A percentile compares a stretch with the other conserved stretches of the same genome.
These are phyloP conservation scores for Chinchilla lanigera DNA, from an alignment of 2,113 vertebrate species.

Conservation along the genomic window DNA sequence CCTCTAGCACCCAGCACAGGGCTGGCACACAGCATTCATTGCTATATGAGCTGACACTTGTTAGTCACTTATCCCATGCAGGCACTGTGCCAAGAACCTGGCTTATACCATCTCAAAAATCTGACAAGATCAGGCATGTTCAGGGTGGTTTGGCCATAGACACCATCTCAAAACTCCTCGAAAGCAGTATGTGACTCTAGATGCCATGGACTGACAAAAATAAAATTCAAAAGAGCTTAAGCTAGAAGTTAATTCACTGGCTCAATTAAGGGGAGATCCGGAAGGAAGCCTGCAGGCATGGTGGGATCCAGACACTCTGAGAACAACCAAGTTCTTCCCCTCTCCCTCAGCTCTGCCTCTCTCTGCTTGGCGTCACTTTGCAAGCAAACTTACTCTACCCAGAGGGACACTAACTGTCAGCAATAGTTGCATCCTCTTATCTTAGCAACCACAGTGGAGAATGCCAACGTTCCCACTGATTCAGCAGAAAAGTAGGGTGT, in stretches of 20 bases:
- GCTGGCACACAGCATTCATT: not conserved
- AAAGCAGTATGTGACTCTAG: not conserved
- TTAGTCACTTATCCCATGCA: not conserved
- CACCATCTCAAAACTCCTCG: not conserved
- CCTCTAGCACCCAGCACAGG: not conserved
- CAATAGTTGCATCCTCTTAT: not conserved
- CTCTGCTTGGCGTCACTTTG: not conserved
- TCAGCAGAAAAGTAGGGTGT: not conserved
- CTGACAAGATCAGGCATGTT: too few relatives aligned
- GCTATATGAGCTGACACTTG: not conserved
- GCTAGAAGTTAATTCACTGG: not conserved
- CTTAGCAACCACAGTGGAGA: not conserved
- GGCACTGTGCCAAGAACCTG: not conserved
- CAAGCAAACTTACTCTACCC: not conserved
- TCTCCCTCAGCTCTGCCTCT: not conserved
- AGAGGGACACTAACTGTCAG: not conserved
- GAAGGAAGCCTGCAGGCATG: not conserved
- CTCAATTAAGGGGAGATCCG: not conserved
- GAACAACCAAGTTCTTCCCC: not conserved
- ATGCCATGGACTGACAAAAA: not conserved
- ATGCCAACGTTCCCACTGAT: not conserved
- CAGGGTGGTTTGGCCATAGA: too few relatives aligned
- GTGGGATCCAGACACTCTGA: not conserved
- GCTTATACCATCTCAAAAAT: not conserved
- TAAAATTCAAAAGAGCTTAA: not conserved